Evolutionary conservation across 2,113 vertebrate species (phyloP).

Genomic region (Oncorhynchus clarkii): DNA sequence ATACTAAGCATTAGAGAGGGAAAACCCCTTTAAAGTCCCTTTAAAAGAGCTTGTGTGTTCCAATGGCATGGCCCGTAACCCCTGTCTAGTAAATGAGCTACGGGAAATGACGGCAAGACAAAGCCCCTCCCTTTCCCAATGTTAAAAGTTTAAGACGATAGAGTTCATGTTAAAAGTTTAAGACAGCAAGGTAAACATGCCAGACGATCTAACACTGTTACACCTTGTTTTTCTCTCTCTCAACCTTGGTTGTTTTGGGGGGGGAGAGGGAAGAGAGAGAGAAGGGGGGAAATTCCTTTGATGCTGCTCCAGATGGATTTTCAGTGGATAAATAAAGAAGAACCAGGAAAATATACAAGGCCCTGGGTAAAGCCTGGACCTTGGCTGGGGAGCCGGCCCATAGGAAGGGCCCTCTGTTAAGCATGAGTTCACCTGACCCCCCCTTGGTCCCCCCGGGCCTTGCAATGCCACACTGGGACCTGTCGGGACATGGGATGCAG

Average conservation of each 20-base stretch:
- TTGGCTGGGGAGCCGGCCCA: slow-evolving; percentile 60
- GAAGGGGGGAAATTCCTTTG: slow-evolving; percentile 52
- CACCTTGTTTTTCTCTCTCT: slow-evolving; percentile 46
- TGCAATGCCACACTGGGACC: slow-evolving; percentile 35
- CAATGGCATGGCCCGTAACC: slow-evolving; percentile 35
- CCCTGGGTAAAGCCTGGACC: slow-evolving; percentile 66
- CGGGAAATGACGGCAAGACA: slow-evolving; percentile 37
- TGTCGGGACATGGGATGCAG: slow-evolving; percentile 20
- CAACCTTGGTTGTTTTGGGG: slow-evolving; percentile 57
- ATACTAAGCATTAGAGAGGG: neutral
- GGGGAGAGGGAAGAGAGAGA: slow-evolving; percentile 7
- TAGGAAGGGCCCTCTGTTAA: slow-evolving; percentile 58
- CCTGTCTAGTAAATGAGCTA: slow-evolving; percentile 5
- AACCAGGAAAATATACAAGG: slow-evolving; percentile 86
- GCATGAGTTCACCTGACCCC: slow-evolving; percentile 59
- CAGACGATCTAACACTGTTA: slow-evolving; percentile 54
- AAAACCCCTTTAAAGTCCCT: neutral
- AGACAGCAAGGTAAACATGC: slow-evolving; percentile 28
- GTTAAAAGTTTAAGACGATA: slow-evolving; percentile 31
- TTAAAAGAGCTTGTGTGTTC: slow-evolving; percentile 20
- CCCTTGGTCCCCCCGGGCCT: slow-evolving; percentile 53
- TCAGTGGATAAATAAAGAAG: slow-evolving; percentile 85
- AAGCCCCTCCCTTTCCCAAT: slow-evolving; percentile 2
- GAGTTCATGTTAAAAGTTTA: slow-evolving; percentile 30
- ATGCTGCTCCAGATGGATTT: slow-evolving; percentile 69